Evolutionary conservation across 2,113 vertebrate genomes (phyloP), one percentile per base, ranked within the genome.

Genomic region (Pyrgilauda ruficollis): DNA sequence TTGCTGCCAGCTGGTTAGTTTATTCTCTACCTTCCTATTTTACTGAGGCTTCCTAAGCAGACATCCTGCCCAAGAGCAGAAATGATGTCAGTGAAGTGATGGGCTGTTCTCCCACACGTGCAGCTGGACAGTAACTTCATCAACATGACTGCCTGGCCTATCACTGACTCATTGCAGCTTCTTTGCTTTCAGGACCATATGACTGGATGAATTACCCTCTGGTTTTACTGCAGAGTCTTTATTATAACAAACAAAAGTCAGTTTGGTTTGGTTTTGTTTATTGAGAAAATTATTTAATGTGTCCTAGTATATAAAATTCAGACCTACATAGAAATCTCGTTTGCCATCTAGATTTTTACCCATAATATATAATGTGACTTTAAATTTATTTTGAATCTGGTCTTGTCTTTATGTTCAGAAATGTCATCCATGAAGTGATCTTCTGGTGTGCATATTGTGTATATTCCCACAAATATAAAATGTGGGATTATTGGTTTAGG

Each of bases 291-390:
- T 41, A 30, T 49, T 67, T 87, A 58, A 21, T 4, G 1, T 76
- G 8, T 76, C 17, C 49, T 72, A 24, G 16, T 86, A 3, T 47
- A 8, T 77, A 74, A 74, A 92, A 93, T 70, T 89, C 15, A 55
- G 46, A 64, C 19, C 67, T 4, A 0, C 0, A 0, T 22, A 49
- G 26, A 70, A 86, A 52, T 67, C 31, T 80, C 6, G 0, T n/a
- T 91, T 67, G 22, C 74, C 18, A n/a, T 70, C 26, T 15, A 31
- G 59, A 44, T 33, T 77, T 92, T 75, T 74, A 66, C 43, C 17
- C 46, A 37, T 43, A 50, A 53, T 56, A 16, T 80, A 22, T 63
- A 85, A 69, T 69, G 11, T 16, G 70, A 35, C 20, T 84, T 90
- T 21, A 26, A 43, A 37, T 87, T 79, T 35, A 72, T 76, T 82